Percentiles rank a stretch among this genome's conserved stretches.
Evolutionary conservation across 1,140 invertebrate genomes (phyloP).

Genomic region (Physella acuta): DNA sequence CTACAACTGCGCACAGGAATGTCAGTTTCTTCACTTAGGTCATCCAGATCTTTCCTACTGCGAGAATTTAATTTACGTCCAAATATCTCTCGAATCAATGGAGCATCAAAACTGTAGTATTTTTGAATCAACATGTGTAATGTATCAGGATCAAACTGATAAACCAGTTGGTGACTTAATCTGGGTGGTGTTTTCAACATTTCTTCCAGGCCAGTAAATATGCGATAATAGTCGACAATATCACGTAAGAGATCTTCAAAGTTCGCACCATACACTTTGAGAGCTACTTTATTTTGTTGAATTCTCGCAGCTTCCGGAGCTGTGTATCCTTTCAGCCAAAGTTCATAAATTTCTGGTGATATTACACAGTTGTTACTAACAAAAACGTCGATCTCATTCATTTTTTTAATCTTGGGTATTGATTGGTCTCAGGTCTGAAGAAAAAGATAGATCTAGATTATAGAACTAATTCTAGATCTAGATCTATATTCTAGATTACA

Average conservation of each 20-base stretch:
- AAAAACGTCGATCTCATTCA: conserved; percentile 78
- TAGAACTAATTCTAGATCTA: too few relatives aligned
- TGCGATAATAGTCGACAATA: conserved; percentile 83
- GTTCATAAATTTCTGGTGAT: conserved; percentile 87
- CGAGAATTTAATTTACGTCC: conserved; percentile 88
- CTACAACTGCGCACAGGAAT: conserved; percentile 77
- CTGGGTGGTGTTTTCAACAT: conserved; percentile 81
- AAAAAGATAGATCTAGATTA: too few relatives aligned
- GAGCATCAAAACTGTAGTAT: conserved; percentile 90
- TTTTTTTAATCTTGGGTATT: too few relatives aligned
- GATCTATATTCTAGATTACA: too few relatives aligned
- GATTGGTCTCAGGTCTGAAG: too few relatives aligned
- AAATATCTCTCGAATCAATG: conserved; percentile 83
- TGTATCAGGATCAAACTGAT: conserved; percentile 85
- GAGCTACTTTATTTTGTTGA: conserved; percentile 75
- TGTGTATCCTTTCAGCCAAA: conserved; percentile 89
- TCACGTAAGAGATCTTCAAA: conserved; percentile 85
- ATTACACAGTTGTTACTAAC: conserved; percentile 92
- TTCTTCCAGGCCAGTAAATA: conserved; percentile 82
- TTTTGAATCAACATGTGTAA: conserved; percentile 87
- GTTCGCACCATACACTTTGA: conserved; percentile 73
- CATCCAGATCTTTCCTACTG: conserved; percentile 90
- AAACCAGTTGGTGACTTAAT: conserved; percentile 83
- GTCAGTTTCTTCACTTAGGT: conserved; percentile 83
- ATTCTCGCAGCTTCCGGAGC: conserved; percentile 82